Percentiles rank a stretch among this genome's conserved stretches.
Conservation (phyloP, 2,113 vertebrate genomes). For the Periophthalmodon schlosseri region DNA sequence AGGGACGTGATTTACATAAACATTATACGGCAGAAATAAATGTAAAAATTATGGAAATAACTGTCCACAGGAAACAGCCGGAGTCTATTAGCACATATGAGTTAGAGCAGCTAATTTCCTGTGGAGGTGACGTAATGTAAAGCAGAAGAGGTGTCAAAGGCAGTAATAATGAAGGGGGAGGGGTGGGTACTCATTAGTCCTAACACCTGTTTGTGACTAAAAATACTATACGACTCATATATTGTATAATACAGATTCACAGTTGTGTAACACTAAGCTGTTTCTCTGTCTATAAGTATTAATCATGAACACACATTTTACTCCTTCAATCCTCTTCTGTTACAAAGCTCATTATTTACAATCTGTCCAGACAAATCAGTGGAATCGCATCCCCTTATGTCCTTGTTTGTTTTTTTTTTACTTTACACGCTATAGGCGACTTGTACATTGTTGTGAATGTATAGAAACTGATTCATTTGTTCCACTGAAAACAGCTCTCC, state of each 20-base stretch:
- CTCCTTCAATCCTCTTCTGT: not conserved
- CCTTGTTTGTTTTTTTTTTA: not conserved
- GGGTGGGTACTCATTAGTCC: conserved; percentile 19
- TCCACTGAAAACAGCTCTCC: not conserved
- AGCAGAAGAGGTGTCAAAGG: conserved; percentile 49
- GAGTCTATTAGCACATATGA: conserved; percentile 32
- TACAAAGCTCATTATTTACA: conserved; percentile 34
- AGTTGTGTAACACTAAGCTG: not conserved
- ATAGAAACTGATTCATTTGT: not conserved
- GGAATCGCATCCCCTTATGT: conserved; percentile 15
- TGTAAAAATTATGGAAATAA: conserved; percentile 9
- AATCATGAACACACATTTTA: not conserved
- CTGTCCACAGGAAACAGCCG: not conserved
- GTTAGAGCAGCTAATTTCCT: conserved; percentile 53
- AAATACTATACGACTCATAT: not conserved
- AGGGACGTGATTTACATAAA: not conserved
- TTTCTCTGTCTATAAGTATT: not conserved
- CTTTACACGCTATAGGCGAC: not conserved
- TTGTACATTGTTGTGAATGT: not conserved
- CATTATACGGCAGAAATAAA: conserved; percentile 3
- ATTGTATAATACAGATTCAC: not conserved
- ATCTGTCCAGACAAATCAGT: conserved; percentile 38
- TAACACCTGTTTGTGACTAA: conserved; percentile 33
- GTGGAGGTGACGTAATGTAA: conserved; percentile 59
- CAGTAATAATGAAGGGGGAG: conserved; percentile 15